phyloP scores from a whole-genome alignment of 2,888 invertebrate species.

The Acronicta alni region DNA sequence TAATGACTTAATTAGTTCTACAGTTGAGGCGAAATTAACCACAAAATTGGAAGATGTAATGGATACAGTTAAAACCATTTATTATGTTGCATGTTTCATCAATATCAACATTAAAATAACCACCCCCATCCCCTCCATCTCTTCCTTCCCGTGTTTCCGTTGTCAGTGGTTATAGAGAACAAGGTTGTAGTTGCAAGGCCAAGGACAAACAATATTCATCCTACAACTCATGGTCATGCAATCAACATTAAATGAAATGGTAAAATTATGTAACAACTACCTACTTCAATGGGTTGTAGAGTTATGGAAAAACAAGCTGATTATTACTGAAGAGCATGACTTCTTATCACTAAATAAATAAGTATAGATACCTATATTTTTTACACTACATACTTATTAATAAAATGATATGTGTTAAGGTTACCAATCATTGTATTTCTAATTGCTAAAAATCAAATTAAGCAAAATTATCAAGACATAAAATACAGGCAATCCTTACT shows the following conservation, averaged over 20 bases:
- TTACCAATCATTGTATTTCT: too few species aligned
- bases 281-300: neutral
- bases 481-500: too few species aligned
- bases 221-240: constrained; percentile 39
- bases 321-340: neutral
- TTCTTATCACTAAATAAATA: constrained; percentile 2
- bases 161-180: constrained; percentile 30
- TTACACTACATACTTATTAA: too few species aligned
- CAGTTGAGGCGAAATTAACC: too few species aligned
- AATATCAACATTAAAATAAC: neutral
- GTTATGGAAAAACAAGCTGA: constrained; percentile 3
- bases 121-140: too few species aligned
- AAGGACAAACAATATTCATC: constrained; percentile 38
- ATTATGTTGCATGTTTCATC: constrained; percentile 9
- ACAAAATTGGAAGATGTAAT: neutral
- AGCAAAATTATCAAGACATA: too few species aligned
- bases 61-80: neutral
- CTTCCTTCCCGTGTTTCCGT: constrained; percentile 8
- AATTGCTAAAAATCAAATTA: too few species aligned
- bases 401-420: too few species aligned
- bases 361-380: too few species aligned
- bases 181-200: constrained; percentile 45
- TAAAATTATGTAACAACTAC: constrained; percentile 10
- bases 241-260: constrained; percentile 24
- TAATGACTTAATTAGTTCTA: too few species aligned